Base-by-base conservation (phyloP, 1,140 invertebrate genomes). In the Maconellicoccus hirsutus region DNA sequence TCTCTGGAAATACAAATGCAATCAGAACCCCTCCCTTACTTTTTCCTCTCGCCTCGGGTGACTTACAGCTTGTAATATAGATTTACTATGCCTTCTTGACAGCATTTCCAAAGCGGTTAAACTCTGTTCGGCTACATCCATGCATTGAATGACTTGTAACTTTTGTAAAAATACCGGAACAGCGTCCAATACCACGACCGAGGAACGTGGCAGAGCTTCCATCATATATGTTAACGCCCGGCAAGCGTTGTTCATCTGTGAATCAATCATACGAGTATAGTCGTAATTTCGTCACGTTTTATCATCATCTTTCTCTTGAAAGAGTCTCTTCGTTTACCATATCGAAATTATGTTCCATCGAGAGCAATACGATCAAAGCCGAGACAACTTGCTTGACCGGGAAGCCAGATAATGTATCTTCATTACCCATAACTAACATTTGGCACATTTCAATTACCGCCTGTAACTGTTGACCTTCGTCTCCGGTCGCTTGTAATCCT, bases 361-460 rank as follows among this genome's bases (percentile, higher is more conserved):
- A 87, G 1, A 96, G 84, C 29, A 96, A 80, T 76, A 85, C 89
- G 59, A 94, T 93, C 1, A 99, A 85, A 1, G 94, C 94, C 12
- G 96, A 95, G 14, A 98, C 95, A 14, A 98, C 95, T 81, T 97
- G 94, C 76, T 98, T 95, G 0, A 98, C 92, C 0, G 96, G 96
- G 80, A 99, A 98, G 22, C 96, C 96, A 26, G 95, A 93, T 12
- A 99, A 83, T 0, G 95, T 98, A 78, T 99, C 97, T 82, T 99
- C 97, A 80, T 99, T 99, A 70, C 97, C 96, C 94, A 99, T 98
- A 0, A 99, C 94, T 29, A 99, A 83, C 78, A 99, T 87, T 83
- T 99, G 93, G 77, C 96, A 98, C 94, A 99, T 98, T 81, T 98
- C 96, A 73, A 98, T 97, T 3, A 95, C 94, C 1, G 96, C 94